Conservation (phyloP, 1,140 invertebrate genomes). For the Musca vetustissima region DNA sequence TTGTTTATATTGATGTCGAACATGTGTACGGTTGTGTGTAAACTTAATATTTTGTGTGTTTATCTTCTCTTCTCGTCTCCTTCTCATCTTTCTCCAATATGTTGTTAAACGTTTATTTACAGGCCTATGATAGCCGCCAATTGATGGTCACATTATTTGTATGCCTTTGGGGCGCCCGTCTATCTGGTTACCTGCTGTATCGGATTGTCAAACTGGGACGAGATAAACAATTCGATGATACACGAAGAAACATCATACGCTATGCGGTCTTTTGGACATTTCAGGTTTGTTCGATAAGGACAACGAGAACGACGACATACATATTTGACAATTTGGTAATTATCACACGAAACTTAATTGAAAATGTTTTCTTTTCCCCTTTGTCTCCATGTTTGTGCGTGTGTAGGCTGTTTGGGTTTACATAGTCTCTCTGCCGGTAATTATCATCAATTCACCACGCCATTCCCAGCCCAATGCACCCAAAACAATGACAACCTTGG, state of each 20-base stretch:
- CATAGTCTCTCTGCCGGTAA: constrained; percentile 85
- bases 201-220: constrained; percentile 86
- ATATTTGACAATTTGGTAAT: not conserved
- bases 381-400: not conserved
- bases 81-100: not conserved
- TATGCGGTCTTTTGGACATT: constrained; percentile 92
- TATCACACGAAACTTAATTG: not conserved
- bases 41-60: not conserved
- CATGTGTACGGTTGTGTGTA: not conserved
- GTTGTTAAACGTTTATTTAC: constrained; percentile 36
- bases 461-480: constrained; percentile 74
- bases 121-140: constrained; percentile 83
- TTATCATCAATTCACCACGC: constrained; percentile 86
- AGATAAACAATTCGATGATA: constrained; percentile 88
- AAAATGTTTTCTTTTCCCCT: not conserved
- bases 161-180: constrained; percentile 79
- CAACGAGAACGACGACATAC: not conserved
- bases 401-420: constrained; percentile 92
- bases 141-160: constrained; percentile 85
- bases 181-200: constrained; percentile 84
- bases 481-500: constrained; percentile 80
- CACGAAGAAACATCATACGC: constrained; percentile 78
- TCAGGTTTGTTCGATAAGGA: constrained; percentile 62
- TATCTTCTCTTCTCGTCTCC: not conserved
- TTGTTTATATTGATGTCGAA: not conserved